Base-by-base conservation (phyloP, 2,888 invertebrate genomes). In the Apodemia zela region DNA sequence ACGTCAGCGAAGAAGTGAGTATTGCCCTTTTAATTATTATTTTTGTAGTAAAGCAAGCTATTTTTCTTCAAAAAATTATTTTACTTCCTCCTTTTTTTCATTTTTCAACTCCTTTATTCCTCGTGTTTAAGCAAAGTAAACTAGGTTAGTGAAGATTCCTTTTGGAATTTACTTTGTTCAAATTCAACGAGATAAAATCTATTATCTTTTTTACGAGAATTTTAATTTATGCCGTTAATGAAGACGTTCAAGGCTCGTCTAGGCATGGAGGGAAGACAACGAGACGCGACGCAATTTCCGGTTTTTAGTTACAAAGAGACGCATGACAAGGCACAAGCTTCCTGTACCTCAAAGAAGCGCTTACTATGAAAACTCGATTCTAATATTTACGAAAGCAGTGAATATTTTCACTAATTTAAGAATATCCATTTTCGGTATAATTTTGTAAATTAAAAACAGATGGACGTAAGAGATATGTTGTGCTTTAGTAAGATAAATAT, bases 241-340 rank as follows among this genome's bases (percentile, higher is more conserved):
- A 87, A 87, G 85, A 84, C 73, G 80, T 78, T 78, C 72, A 71
- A 66, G 69, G 69, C 66, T 65, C 73, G 76, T 75, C 84, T 78
- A 81, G 80, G 82, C 83, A 78, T 84, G 79, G 80, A 79, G 75
- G 81, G 78, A 85, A 83, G 82, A 82, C 80, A 57, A 81, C 77
- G 80, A 78, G 79, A 80, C 77, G 79, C 82, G 82, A 85, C 84
- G 87, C 84, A 89, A 89, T 90, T 88, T 90, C 89, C 89, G 89
- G 87, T 89, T 89, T 90, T 88, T 89, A 89, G 89, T 89, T 90
- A 87, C 89, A 90, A 89, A 90, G 88, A 84, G 63, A 63, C 63
- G 80, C 73, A 72, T 72, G 69, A 74, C 75, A 73, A 73, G 75
- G 78, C 72, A 75, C 72, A 65, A 65, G 72, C 21, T 54, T 57